Percentiles rank a stretch among this genome's conserved stretches.
Evolutionary conservation across 2,113 vertebrate genomes (phyloP).

Genomic region (Dipodomys stephensi): DNA sequence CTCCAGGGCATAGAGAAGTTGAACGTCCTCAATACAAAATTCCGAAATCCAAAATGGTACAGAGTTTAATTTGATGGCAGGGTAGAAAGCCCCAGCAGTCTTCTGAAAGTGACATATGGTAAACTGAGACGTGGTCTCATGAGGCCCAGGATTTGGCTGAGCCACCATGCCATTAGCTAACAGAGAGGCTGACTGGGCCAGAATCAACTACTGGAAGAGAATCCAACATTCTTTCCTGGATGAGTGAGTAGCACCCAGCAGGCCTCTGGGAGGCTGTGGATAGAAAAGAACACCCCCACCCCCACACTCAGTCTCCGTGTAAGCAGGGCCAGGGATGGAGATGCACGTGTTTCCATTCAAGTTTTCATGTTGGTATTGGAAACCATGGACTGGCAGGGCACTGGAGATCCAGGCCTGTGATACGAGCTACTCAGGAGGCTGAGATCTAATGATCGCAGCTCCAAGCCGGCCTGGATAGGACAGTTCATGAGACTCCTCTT

Average conservation of each 20-base stretch:
- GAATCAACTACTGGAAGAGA: neutral
- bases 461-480: too few species aligned
- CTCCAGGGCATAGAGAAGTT: neutral
- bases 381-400: neutral
- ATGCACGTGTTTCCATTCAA: neutral
- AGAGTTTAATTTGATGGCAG: neutral
- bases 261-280: neutral
- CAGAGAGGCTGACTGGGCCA: neutral
- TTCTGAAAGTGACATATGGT: neutral
- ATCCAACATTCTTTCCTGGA: neutral
- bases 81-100: neutral
- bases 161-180: neutral
- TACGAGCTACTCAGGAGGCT: too few species aligned
- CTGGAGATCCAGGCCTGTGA: too few species aligned
- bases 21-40: neutral
- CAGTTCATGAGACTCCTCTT: too few species aligned
- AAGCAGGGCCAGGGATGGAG: accelerated
- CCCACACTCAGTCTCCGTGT: too few species aligned
- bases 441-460: too few species aligned
- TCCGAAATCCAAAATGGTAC: neutral
- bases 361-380: neutral
- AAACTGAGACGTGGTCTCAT: neutral
- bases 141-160: neutral
- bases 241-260: neutral
- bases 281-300: too few species aligned